A percentile compares a stretch with the other conserved stretches of the same genome.
Conservation (phyloP, 2,888 invertebrate species). For the Epistrophella euchroma region DNA sequence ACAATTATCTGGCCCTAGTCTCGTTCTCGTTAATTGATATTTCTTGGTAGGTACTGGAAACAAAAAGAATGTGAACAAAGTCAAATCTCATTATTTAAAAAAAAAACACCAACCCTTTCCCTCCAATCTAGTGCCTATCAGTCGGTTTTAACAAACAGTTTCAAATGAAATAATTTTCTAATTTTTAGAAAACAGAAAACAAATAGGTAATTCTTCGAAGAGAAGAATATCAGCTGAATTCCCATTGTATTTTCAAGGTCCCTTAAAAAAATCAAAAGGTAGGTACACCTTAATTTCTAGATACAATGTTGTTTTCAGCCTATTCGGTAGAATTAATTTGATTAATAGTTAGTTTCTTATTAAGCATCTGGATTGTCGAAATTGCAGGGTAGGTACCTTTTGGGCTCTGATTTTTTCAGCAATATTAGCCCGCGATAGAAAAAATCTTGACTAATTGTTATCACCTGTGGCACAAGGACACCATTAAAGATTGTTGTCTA, state of each 20-base stretch:
- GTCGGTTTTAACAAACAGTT: conserved; percentile 99
- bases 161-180: conserved; percentile 98
- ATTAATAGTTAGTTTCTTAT: conserved; percentile 94
- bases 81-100: not conserved
- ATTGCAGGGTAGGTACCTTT: conserved; percentile 96
- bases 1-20: conserved; percentile 97
- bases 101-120: conserved; percentile 90
- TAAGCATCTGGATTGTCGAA: conserved; percentile 99
- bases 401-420: conserved; percentile 93
- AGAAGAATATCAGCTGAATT: conserved; percentile 97
- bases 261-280: conserved; percentile 82
- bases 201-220: conserved; percentile 98
- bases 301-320: not conserved
- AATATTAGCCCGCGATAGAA: conserved; percentile 95
- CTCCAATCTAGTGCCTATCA: conserved; percentile 98
- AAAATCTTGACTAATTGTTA: conserved; percentile 97
- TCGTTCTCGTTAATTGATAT: conserved; percentile 96
- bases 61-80: not conserved
- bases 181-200: conserved; percentile 99
- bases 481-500: conserved; percentile 86
- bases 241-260: conserved; percentile 89
- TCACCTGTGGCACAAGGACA: conserved; percentile 87
- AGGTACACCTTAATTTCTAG: no score
- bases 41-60: conserved; percentile 94
- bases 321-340: conserved; percentile 93